Conservation (phyloP, 1,140 invertebrate genomes). For the Camponotus floridanus region DNA sequence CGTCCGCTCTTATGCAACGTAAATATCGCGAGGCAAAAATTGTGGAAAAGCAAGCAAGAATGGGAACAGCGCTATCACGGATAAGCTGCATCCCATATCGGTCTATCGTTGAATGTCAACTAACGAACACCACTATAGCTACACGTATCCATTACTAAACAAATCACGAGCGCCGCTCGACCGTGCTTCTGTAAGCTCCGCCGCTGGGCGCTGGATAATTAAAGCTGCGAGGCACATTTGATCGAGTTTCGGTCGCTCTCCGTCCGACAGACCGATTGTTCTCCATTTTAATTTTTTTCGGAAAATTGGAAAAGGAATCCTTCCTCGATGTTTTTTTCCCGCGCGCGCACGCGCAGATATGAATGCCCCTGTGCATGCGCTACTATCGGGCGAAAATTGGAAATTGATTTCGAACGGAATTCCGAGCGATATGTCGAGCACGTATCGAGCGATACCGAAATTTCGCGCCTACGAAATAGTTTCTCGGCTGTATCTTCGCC, state of each 20-base stretch:
- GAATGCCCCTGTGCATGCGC: conserved; percentile 15
- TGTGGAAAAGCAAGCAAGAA: not conserved
- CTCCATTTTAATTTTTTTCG: conserved; percentile 72
- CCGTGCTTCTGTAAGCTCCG: conserved; percentile 66
- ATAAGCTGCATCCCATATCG: conserved; percentile 53
- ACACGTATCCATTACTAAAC: conserved; percentile 60
- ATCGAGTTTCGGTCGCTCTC: conserved; percentile 71
- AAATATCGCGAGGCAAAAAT: conserved; percentile 20
- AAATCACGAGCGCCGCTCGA: conserved; percentile 61
- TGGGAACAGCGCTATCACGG: conserved; percentile 43
- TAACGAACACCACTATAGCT: conserved; percentile 47
- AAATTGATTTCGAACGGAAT: conserved; percentile 57
- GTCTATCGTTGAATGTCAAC: conserved; percentile 59
- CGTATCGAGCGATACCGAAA: conserved; percentile 53
- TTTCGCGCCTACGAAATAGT: conserved; percentile 60
- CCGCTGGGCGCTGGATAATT: conserved; percentile 75
- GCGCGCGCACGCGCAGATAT: not conserved
- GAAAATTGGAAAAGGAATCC: conserved; percentile 69
- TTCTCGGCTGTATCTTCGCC: conserved; percentile 45
- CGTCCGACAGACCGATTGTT: conserved; percentile 71
- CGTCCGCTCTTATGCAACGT: not conserved
- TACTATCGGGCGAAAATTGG: conserved; percentile 50
- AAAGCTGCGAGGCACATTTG: conserved; percentile 78
- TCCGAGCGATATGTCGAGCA: conserved; percentile 60
- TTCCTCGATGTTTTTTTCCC: conserved; percentile 32